A percentile compares a stretch with the other conserved stretches of the same genome.
phyloP scores from a whole-genome alignment of 2,113 vertebrate genomes.

The Corynorhinus townsendii region DNA sequence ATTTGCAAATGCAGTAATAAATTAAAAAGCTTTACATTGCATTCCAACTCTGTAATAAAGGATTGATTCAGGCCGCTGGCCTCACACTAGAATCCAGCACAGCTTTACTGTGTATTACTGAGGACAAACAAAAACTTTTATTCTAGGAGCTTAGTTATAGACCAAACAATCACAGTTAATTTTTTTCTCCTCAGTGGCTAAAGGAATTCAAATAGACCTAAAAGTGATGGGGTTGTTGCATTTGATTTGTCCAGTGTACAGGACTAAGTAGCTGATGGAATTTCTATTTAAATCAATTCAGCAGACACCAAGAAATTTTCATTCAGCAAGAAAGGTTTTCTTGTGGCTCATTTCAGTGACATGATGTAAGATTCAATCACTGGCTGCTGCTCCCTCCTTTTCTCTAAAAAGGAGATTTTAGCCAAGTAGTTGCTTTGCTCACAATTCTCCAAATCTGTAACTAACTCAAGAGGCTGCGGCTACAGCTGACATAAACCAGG shows the following conservation, averaged over 20 bases:
- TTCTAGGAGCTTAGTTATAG: conserved; percentile 36
- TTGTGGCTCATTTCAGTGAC: conserved; percentile 35
- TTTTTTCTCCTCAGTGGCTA: conserved; percentile 7
- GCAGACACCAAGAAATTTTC: conserved; percentile 6
- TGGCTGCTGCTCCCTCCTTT: not conserved
- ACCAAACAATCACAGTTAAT: conserved; percentile 7
- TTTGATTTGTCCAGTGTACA: not conserved
- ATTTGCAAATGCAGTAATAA: conserved; percentile 68
- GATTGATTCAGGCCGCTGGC: conserved; percentile 54
- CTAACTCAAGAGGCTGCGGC: conserved; percentile 29
- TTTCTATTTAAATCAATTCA: conserved; percentile 43
- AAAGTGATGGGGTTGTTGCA: not conserved
- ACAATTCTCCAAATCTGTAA: conserved; percentile 34
- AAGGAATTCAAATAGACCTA: conserved; percentile 46
- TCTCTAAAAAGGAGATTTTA: conserved; percentile 46
- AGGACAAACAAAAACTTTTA: conserved; percentile 60
- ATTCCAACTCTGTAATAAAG: conserved; percentile 58
- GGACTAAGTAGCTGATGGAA: not conserved
- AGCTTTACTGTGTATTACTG: not conserved
- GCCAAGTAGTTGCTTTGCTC: conserved; percentile 37
- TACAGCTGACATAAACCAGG: conserved; percentile 69
- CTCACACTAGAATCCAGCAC: not conserved
- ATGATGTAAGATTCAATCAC: conserved; percentile 2
- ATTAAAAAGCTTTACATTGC: conserved; percentile 64
- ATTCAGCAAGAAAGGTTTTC: conserved; percentile 29